Evolutionary conservation across 1,140 invertebrate species (phyloP).

Genomic region (Pogonognathellus flavescens): DNA sequence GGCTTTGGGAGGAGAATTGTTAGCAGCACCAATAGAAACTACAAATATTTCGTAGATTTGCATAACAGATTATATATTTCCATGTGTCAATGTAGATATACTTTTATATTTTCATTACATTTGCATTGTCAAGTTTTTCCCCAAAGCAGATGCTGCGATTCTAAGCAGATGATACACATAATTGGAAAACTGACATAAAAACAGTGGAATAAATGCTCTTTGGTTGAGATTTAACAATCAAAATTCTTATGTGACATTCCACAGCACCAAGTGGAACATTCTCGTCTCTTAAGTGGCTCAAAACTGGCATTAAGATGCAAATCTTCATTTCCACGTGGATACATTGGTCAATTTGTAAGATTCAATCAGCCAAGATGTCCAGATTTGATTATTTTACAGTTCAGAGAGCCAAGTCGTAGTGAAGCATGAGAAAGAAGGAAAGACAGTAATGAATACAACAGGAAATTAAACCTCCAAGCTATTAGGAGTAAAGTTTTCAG

Average conservation of each 20-base stretch:
- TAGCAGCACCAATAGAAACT: constrained; percentile 11
- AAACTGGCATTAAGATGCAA: constrained; percentile 30
- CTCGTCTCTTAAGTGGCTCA: constrained; percentile 38
- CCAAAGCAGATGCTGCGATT: constrained; percentile 49
- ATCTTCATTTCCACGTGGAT: constrained; percentile 27
- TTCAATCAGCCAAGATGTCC: constrained; percentile 37
- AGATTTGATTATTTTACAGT: constrained; percentile 21
- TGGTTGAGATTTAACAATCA: constrained; percentile 24
- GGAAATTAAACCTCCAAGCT: constrained; percentile 5
- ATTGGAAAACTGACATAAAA: constrained; percentile 16
- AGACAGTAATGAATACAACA: constrained; percentile 36
- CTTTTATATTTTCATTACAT: neutral
- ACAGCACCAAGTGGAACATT: constrained; percentile 45
- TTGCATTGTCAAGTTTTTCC: neutral
- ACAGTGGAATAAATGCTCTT: neutral
- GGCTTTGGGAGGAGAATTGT: neutral
- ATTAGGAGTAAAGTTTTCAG: too few relatives aligned
- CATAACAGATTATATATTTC: neutral
- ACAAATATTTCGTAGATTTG: constrained; percentile 3
- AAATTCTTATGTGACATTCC: constrained; percentile 35
- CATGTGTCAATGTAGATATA: neutral
- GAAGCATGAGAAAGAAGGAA: constrained; percentile 34
- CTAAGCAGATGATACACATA: constrained; percentile 49
- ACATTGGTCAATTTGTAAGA: neutral
- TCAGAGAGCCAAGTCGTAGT: constrained; percentile 34